Evolutionary conservation across 2,797 vertebrate species (phyloP).

Genomic region (Denticeps clupeoides): DNA sequence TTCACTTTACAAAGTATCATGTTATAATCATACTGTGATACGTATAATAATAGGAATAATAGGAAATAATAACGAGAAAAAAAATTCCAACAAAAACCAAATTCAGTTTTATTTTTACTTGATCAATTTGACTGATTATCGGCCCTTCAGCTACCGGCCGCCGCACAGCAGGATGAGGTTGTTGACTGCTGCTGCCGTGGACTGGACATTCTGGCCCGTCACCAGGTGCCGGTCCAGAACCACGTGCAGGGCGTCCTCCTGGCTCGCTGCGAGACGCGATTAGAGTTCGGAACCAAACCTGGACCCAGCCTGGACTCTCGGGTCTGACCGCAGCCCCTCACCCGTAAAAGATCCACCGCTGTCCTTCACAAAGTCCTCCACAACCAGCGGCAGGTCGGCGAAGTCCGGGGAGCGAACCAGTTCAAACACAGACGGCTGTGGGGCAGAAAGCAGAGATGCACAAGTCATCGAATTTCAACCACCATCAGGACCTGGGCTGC

Average conservation of each 20-base stretch:
- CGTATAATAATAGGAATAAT: too few relatives aligned
- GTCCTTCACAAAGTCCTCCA: slow-evolving; percentile 95
- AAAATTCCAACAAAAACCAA: too few relatives aligned
- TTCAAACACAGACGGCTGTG: slow-evolving; percentile 89
- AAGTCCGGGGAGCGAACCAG: slow-evolving; percentile 77
- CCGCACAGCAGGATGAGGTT: slow-evolving; percentile 82
- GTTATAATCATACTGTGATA: too few relatives aligned
- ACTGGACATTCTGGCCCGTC: slow-evolving; percentile 85
- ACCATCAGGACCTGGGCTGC: too few relatives aligned
- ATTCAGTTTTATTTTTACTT: too few relatives aligned
- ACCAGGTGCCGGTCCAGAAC: slow-evolving; percentile 91
- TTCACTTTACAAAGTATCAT: too few relatives aligned
- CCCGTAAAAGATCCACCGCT: slow-evolving; percentile 86
- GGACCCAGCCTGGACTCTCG: too few relatives aligned
- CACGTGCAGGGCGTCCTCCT: slow-evolving; percentile 74
- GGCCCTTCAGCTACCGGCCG: slow-evolving; percentile 33
- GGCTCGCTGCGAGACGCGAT: slow-evolving; percentile 63
- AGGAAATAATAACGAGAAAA: too few relatives aligned
- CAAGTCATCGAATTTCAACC: not conserved
- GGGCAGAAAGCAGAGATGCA: not conserved
- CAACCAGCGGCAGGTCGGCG: slow-evolving; percentile 75
- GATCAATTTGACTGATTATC: not conserved
- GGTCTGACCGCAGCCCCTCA: too few relatives aligned
- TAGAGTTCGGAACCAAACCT: not conserved
- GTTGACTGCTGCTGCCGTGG: slow-evolving; percentile 77